These are phyloP conservation scores for Bambusicola thoracicus DNA, from an alignment of 2,113 vertebrate genomes.

Conservation along the genomic window DNA sequence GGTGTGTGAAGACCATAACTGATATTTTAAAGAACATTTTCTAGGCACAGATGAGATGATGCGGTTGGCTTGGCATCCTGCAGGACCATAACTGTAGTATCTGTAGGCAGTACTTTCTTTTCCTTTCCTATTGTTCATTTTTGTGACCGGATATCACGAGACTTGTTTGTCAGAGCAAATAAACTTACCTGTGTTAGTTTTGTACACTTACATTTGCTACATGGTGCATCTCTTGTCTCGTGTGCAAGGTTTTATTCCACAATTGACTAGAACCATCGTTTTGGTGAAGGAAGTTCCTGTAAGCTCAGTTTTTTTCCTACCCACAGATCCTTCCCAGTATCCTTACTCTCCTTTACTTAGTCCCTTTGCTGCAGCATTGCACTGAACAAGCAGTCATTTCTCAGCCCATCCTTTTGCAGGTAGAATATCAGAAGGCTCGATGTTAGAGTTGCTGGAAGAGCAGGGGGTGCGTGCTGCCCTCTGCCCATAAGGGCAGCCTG, in stretches of 20 bases:
- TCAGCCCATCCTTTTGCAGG: not conserved
- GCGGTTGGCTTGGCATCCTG: not conserved
- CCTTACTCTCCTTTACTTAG: not conserved
- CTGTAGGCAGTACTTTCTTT: not conserved
- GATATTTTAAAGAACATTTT: not conserved
- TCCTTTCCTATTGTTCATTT: not conserved
- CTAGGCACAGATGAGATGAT: not conserved
- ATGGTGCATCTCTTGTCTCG: not conserved
- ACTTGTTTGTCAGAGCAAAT: not conserved
- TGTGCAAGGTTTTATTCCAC: not conserved
- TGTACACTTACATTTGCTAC: not conserved
- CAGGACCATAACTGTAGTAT: not conserved
- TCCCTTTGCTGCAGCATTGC: not conserved
- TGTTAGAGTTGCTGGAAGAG: not conserved
- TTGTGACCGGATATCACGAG: not conserved
- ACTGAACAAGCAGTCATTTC: not conserved
- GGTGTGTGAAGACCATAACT: not conserved
- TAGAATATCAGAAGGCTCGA: not conserved
- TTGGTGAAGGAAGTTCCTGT: not conserved
- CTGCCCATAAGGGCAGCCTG: accelerated
- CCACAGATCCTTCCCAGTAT: not conserved
- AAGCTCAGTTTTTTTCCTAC: not conserved
- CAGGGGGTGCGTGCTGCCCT: not conserved
- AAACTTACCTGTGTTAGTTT: not conserved
- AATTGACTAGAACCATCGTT: not conserved